Conservation (phyloP, 2,888 invertebrate species). For the Drosophila kanekoi region DNA sequence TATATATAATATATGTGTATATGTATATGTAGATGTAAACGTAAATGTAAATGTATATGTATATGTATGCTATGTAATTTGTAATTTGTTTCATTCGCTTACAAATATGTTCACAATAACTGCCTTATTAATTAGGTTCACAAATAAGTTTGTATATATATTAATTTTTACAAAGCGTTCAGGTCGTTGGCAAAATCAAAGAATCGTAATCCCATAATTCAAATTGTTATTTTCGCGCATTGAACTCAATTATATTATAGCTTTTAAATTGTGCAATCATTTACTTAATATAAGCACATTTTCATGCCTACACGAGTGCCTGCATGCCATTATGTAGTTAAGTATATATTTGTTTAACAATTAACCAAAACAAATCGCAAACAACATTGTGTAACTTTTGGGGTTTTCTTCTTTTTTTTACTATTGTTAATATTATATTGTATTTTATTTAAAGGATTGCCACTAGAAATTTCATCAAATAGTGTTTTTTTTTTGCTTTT, state of each 20-base stretch:
- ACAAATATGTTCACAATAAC: conserved; percentile 75
- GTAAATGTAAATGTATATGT: conserved; percentile 20
- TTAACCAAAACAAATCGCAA: conserved; percentile 73
- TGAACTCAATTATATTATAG: conserved; percentile 41
- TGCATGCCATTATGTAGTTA: conserved; percentile 19
- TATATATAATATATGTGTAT: conserved; percentile 21
- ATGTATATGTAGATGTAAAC: conserved; percentile 27
- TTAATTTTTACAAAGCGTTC: conserved; percentile 68
- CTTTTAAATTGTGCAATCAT: conserved; percentile 57
- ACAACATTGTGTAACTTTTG: conserved; percentile 62
- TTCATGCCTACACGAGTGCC: conserved; percentile 4
- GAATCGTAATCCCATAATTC: conserved; percentile 24
- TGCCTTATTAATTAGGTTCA: conserved; percentile 69
- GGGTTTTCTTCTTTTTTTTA: conserved; percentile 8
- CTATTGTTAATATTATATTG: conserved; percentile 15
- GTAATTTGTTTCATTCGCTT: conserved; percentile 61
- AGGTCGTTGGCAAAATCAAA: conserved; percentile 71
- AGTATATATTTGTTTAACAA: conserved; percentile 61
- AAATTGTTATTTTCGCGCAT: conserved; percentile 41
- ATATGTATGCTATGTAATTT: conserved; percentile 50
- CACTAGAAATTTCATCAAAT: conserved; percentile 59
- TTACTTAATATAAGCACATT: conserved; percentile 45
- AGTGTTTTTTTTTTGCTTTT: conserved; percentile 21
- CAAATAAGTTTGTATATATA: conserved; percentile 48
- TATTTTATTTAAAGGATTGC: conserved; percentile 54